Evolutionary conservation across 2,888 invertebrate genomes (phyloP), one percentile per base, ranked within the genome.

Genomic region (Zygaena filipendulae): DNA sequence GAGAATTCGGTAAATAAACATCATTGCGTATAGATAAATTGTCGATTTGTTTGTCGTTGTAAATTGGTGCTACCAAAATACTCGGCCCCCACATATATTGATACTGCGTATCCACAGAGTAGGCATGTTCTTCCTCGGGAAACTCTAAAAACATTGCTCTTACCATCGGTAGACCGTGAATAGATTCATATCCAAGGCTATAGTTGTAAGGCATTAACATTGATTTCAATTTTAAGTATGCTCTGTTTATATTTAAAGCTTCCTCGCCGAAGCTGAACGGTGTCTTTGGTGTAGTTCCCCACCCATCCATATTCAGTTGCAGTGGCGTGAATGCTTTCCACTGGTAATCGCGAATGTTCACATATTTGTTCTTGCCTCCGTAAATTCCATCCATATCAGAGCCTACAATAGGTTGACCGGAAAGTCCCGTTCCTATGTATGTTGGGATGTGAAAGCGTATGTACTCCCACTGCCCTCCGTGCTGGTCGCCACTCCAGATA

Each of bases 81-180:
- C 47, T 53, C n/a, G 74, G 67, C 4, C 77, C 77, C 77, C 77
- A 79, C 75, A 77, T 75, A 36, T 45, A 79, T 36, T 79, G 77
- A 33, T 79, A 79, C 35, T 72, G 68, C n/a, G 66, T 67, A 41
- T 67, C 64, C 19, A 49, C 59, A 2, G 72, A 71, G 29, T 59
- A 60, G 3, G 60, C 63, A 13, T 49, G 30, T 4, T 16, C 40
- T 39, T 67, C 67, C 12, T 57, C 36, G 2, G 72, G 67, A 32
- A 64, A 77, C 45, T 75, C 74, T 11, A 79, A 43, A 27, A 74
- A 71, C 70, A 77, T 75, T 2, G 70, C 77, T 40, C 77, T 59
- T 2, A 77, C 36, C 75, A 75, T 72, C 7, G 77, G 77, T 12
- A 71, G 38, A 2, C 67, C 69, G 21, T 54, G 40, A 21, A 51